Base-by-base conservation (phyloP, 2,113 vertebrate genomes). In the Ameiurus melas region DNA sequence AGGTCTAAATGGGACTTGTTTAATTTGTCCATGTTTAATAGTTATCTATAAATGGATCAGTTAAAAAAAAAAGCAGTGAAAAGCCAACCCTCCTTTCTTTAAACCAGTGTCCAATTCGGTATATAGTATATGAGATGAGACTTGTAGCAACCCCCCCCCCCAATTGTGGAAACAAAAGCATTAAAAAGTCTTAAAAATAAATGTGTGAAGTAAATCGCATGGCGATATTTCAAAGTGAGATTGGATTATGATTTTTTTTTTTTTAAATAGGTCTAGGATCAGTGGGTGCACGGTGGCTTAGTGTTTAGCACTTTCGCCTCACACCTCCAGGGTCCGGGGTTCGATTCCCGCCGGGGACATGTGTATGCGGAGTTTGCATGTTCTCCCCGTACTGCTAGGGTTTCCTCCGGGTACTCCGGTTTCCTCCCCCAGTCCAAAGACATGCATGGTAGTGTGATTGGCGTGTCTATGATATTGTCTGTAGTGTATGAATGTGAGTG, bases 21-120 rank as follows among this genome's bases (percentile, higher is more conserved):
- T 14, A 77, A 58, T 53, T 36, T 19, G 68, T 51, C 19, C 20
- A 12, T 88, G 55, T 84, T 84, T 84, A 53, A 78, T 53, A 73
- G 64, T 13, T 51, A 51, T 43, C 27, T 43, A 66, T 64, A n/a
- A 64, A 33, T 33, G n/a, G n/a, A 19, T 57, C 16, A 33, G 39
- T n/a, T 16, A 43, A 43, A 9, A 47, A 47, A 47, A 47, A 47
- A 47, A 1, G 47, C 43, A 13, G 9, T 70, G n/a, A 36, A 33
- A 70, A 36, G 30, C 16, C 14, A 70, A 70, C n/a, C 66, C n/a
- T 73, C 47, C 9, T 75, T 47, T 7, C 19, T 3, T 75, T 75
- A 39, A 33, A 33, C 5, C 30, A 16, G 17, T 36, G 16, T 16
- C 30, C 19, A 22, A 73, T 36, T 10, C 16, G 19, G 33, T 73